Evolutionary conservation across 1,140 invertebrate species (phyloP).

Genomic region (Yoshiicerus persimilis): DNA sequence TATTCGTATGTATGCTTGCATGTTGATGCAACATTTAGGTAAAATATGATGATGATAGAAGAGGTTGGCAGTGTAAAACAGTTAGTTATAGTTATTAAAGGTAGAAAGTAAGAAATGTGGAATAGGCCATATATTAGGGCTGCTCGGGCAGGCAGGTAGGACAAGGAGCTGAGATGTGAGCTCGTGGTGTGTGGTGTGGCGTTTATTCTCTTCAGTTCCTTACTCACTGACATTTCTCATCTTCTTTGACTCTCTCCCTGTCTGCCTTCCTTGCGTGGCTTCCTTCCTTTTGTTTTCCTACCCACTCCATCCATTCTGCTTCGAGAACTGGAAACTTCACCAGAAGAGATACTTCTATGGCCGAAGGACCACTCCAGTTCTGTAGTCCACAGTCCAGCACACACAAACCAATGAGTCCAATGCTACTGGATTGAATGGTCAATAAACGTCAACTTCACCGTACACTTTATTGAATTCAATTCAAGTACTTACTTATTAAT

Average conservation of each 20-base stretch:
- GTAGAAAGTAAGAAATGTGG: background rate
- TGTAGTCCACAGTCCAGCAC: background rate
- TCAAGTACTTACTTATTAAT: background rate
- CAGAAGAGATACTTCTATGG: background rate
- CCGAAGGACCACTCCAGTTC: background rate
- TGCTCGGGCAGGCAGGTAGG: background rate
- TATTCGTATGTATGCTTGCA: background rate
- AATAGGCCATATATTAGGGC: background rate
- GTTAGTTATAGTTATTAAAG: slow-evolving; percentile 23
- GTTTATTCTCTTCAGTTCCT: background rate
- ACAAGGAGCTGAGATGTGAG: background rate
- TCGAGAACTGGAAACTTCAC: background rate
- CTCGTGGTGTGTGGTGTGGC: slow-evolving; percentile 4
- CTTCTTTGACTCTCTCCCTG: background rate
- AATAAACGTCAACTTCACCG: background rate
- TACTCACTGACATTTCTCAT: background rate
- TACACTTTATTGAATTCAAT: background rate
- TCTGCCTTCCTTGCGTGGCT: too few relatives aligned
- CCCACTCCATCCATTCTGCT: background rate
- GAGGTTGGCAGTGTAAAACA: slow-evolving; percentile 15
- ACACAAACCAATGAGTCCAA: background rate
- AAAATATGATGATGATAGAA: background rate
- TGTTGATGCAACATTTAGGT: background rate
- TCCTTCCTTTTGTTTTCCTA: background rate
- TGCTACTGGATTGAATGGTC: background rate